Conservation (phyloP, 2,888 invertebrate genomes). For the Monochamus alternatus region DNA sequence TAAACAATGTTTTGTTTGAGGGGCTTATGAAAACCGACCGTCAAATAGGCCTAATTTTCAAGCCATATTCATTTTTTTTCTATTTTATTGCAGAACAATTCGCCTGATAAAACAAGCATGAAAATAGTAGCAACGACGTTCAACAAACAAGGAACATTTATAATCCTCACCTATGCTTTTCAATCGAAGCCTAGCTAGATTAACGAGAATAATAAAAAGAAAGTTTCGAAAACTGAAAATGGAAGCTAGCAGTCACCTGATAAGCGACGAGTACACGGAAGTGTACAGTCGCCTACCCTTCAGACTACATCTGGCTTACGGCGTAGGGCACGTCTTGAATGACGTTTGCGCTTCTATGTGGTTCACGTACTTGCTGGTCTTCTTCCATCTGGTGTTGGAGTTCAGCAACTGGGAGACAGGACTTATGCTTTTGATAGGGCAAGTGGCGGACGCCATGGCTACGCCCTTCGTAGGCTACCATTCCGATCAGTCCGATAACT, state of each 20-base stretch:
- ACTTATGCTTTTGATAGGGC: constrained; percentile 85
- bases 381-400: constrained; percentile 78
- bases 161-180: constrained; percentile 40
- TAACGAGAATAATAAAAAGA: constrained; percentile 13
- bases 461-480: constrained; percentile 92
- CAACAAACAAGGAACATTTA: not conserved
- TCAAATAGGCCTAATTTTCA: no score
- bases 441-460: constrained; percentile 89
- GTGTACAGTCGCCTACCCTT: constrained; percentile 70
- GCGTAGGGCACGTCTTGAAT: constrained; percentile 91
- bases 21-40: no score
- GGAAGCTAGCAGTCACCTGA: constrained; percentile 34
- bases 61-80: no score
- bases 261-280: constrained; percentile 71
- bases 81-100: no score
- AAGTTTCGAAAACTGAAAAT: constrained; percentile 21
- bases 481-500: constrained; percentile 83
- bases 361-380: constrained; percentile 94
- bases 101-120: not conserved
- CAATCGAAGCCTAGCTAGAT: constrained; percentile 29
- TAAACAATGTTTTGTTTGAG: no score
- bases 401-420: constrained; percentile 76
- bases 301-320: constrained; percentile 75
- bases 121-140: not conserved
- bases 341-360: constrained; percentile 96